Evolutionary conservation across 2,113 vertebrate species (phyloP), one percentile per base, ranked within the genome.

Genomic region (Stigmatopora argus): DNA sequence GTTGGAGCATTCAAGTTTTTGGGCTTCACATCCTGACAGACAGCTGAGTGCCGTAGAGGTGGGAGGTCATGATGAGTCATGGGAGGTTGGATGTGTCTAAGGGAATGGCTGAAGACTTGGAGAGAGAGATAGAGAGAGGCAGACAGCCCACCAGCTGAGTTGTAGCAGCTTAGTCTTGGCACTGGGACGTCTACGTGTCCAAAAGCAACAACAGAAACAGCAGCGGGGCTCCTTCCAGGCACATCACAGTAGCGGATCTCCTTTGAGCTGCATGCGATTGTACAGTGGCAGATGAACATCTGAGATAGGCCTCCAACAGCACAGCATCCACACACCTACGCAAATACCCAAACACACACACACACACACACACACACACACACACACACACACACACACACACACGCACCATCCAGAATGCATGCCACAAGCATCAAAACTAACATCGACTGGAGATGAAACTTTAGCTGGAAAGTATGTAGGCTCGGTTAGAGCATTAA

Each of bases 211-310:
- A 65, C 77, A 17, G 75, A 74, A 69, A 45, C 69, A 66, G 79
- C 78, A 82, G 74, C 73, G 49, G 68, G 74, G 48, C 82, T 85
- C 80, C 85, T 81, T 82, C 73, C 75, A 74, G 67, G 81, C 71
- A 73, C 82, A 86, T 87, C 79, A 81, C 63, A 78, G 78, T 62
- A 59, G 64, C 71, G 64, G 78, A 85, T 89, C 86, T 84, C 82
- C n/a, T 87, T 85, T 85, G 84, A 85, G 83, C 74, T 63, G 69
- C 41, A 48, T 48, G 65, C 71, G 35, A 83, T 87, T 87, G 80
- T 86, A 65, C 72, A 1, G 1, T 19, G 45, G 66, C 84, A 84
- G 87, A 83, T 84, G 73, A 62, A 74, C 71, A 61, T 72, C 71
- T 38, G 21, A 73, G 85, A 86, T 85, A 85, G 65, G 47, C 21